phyloP scores from a whole-genome alignment of 1,140 invertebrate species.

The Protaetia brevitarsis region DNA sequence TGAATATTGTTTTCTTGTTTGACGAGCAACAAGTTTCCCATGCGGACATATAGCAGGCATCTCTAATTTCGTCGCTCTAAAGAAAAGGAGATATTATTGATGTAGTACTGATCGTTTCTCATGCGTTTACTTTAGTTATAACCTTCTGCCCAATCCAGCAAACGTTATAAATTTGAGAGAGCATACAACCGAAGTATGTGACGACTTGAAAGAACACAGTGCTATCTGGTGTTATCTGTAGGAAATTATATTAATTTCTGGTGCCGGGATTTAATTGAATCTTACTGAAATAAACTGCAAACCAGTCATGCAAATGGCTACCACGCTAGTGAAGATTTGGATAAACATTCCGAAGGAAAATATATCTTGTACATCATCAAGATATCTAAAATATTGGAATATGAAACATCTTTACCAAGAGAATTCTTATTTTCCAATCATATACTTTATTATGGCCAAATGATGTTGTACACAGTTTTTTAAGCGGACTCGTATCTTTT shows the following conservation, averaged over 20 bases:
- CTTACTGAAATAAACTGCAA: background rate
- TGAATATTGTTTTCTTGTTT: no score
- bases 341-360: background rate
- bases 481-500: background rate
- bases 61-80: no score
- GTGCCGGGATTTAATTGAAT: slow-evolving; percentile 1
- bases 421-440: no score
- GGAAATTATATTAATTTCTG: background rate
- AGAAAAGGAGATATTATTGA: no score
- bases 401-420: background rate
- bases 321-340: background rate
- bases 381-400: background rate
- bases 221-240: background rate
- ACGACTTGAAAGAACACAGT: background rate
- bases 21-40: no score
- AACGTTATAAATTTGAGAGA: background rate
- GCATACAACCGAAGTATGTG: background rate
- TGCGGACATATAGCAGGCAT: no score
- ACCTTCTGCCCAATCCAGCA: background rate
- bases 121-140: background rate
- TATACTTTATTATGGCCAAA: background rate
- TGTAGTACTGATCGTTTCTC: no score
- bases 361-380: background rate
- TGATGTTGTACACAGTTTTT: background rate
- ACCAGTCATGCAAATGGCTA: background rate